Base-by-base conservation (phyloP, 2,797 vertebrate species). In the Acanthopagrus latus region DNA sequence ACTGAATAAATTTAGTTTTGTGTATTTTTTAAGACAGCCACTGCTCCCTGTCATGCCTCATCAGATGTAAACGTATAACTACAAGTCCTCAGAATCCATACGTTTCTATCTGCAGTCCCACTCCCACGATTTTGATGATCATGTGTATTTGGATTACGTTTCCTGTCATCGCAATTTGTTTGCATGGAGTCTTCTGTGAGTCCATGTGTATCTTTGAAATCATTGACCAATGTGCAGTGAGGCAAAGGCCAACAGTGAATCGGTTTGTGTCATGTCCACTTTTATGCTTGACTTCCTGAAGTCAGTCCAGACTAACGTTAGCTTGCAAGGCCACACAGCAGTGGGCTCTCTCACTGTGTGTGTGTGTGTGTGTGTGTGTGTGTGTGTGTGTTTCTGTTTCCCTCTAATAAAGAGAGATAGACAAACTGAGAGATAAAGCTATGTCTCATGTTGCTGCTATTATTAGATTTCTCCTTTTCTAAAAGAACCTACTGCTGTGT, bases 221-320 rank as follows among this genome's bases (percentile, higher is more conserved):
- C 75, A 81, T 66, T 86, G 76, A 86, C 79, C 76, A 47, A 62
- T 82, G 84, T 81, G 81, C 88, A 90, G 82, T 27, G 84, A 91
- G 89, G 79, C 81, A 48, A 65, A 84, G 67, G 38, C 80, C 57
- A 55, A 73, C 71, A 76, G 59, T 76, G 74, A 89, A 90, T 90
- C 63, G 8, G 87, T 83, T 89, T 76, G 80, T 94, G 92, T 93
- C 93, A 92, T 83, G 89, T 94, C 83, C 81, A 77, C 86, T 94
- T 94, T 94, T 93, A 92, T 87, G 91, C 92, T 88, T 92, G 86
- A 92, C 90, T 94, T 93, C 84, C 89, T 89, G 83, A 87, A 88
- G 81, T 85, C 81, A 64, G 80, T 76, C 64, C 74, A 80, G 82
- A 70, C 73, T 78, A 85, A 78, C 41, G 23, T 83, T 81, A 74